phyloP scores from a whole-genome alignment of 1,140 invertebrate genomes.

The Psilanteris sp. region DNA sequence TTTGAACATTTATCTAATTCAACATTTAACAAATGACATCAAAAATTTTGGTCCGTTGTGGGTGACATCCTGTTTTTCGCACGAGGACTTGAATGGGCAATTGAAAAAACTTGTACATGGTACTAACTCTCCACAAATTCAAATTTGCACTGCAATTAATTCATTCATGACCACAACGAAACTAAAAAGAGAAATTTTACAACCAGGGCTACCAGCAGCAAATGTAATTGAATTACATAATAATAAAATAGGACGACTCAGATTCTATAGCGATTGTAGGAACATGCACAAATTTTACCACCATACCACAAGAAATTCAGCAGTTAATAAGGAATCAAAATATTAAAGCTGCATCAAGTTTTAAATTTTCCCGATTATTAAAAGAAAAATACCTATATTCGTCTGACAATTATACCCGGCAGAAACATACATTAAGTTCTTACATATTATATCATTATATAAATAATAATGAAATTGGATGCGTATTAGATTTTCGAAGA shows the following conservation, averaged over 20 bases:
- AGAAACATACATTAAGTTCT: constrained; percentile 1
- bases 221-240: constrained; percentile 9
- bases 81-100: constrained; percentile 32
- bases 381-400: constrained; percentile 9
- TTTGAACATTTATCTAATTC: too few species aligned
- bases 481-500: constrained; percentile 3
- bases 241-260: constrained; percentile 15
- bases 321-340: too few species aligned
- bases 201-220: neutral
- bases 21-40: too few species aligned
- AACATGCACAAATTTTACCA: too few species aligned
- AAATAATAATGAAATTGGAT: constrained; percentile 4
- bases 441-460: neutral
- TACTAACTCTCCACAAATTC: constrained; percentile 9
- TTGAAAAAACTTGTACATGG: constrained; percentile 29
- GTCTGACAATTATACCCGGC: constrained; percentile 2
- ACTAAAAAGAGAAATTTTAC: constrained; percentile 2
- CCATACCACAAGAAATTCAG: too few species aligned
- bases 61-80: constrained; percentile 37
- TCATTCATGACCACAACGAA: neutral
- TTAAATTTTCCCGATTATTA: constrained; percentile 7
- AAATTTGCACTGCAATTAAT: constrained; percentile 8
- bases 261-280: too few species aligned
- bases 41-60: constrained; percentile 52
- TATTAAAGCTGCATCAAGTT: too few species aligned